These are phyloP conservation scores for Acromyrmex heyeri DNA, from an alignment of 1,140 invertebrate genomes.

Conservation along the genomic window DNA sequence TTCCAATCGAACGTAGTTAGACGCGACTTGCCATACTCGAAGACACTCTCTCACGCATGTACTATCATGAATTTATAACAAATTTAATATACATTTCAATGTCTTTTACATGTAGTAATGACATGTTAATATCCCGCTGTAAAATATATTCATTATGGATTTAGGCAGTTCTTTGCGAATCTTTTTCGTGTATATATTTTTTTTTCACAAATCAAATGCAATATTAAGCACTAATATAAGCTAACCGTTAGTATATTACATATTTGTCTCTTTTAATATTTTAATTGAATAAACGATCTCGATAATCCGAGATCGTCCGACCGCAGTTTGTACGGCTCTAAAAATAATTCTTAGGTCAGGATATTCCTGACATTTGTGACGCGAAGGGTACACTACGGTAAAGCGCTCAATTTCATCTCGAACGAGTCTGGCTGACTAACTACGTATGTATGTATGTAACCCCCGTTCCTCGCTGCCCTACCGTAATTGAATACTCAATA, in stretches of 20 bases:
- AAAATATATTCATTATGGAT: background rate
- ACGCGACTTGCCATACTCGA: background rate
- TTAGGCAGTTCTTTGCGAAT: background rate
- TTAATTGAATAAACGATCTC: background rate
- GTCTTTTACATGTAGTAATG: background rate
- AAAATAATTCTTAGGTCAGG: conserved; percentile 6
- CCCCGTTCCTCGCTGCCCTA: conserved; percentile 24
- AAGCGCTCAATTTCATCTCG: conserved; percentile 72
- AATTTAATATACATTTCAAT: background rate
- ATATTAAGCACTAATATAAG: background rate
- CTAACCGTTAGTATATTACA: background rate
- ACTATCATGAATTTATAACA: background rate
- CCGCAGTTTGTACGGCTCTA: background rate
- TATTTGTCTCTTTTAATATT: background rate
- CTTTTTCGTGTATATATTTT: background rate
- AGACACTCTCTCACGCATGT: background rate
- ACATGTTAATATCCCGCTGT: background rate
- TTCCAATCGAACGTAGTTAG: background rate
- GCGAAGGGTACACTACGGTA: conserved; percentile 30
- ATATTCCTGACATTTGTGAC: conserved; percentile 13
- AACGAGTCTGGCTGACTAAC: conserved; percentile 28
- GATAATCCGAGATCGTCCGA: background rate
- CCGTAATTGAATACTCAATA: conserved; percentile 80
- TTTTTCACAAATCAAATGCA: background rate
- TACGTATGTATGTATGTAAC: conserved; percentile 64